Evolutionary conservation across 2,113 vertebrate genomes (phyloP).

Genomic region (Penelope pileata): DNA sequence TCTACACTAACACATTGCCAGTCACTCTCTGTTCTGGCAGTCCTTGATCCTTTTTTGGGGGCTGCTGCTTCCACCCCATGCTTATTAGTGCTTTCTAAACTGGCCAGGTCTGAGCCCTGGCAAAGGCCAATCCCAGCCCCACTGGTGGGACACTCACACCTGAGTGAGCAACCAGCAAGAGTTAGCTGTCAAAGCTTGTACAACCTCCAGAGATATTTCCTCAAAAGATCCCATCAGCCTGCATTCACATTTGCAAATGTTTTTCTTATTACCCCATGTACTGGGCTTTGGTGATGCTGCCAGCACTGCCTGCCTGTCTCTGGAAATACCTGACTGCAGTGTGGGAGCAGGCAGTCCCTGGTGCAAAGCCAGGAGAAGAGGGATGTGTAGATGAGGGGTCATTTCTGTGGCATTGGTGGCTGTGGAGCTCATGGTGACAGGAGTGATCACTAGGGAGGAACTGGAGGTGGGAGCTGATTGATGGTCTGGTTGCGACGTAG

Average conservation of each 20-base stretch:
- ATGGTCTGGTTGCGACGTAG: neutral
- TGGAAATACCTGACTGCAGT: neutral
- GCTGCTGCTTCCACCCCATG: neutral
- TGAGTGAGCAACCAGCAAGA: neutral
- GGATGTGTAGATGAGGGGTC: neutral
- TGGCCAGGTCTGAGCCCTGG: neutral
- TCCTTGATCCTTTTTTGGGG: neutral
- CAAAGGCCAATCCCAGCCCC: neutral
- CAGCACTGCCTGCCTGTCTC: neutral
- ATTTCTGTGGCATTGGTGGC: neutral
- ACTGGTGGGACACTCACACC: neutral
- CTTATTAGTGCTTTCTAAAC: neutral
- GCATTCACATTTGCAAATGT: neutral
- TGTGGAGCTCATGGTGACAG: neutral
- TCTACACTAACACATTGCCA: neutral
- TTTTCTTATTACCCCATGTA: neutral
- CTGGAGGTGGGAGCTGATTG: fast-evolving
- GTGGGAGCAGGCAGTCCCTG: neutral
- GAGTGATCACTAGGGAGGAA: neutral
- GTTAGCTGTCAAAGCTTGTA: neutral
- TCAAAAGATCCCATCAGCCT: neutral
- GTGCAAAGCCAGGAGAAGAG: neutral
- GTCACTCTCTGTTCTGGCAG: neutral
- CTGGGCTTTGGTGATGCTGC: neutral
- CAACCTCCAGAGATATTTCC: neutral